These are phyloP conservation scores for Sarcophaga caerulescens DNA, from an alignment of 2,888 invertebrate genomes.

Conservation along the genomic window DNA sequence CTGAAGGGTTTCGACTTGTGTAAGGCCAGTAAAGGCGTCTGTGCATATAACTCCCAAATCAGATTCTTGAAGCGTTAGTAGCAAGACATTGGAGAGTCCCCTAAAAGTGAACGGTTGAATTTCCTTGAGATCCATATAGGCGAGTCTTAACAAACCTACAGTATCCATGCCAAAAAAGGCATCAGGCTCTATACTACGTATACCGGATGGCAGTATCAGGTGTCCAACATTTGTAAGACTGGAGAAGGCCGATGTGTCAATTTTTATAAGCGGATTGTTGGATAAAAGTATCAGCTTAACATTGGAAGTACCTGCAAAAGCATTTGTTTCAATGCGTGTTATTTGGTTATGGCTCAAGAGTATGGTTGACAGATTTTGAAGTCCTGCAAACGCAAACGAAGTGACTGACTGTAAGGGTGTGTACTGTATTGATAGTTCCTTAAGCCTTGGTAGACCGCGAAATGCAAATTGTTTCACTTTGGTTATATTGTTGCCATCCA, in stretches of 20 bases:
- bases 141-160: conserved; percentile 90
- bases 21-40: conserved; percentile 89
- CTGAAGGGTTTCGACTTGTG: conserved; percentile 87
- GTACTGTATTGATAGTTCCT: conserved; percentile 91
- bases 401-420: conserved; percentile 91
- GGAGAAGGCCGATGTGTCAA: conserved; percentile 92
- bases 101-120: conserved; percentile 88
- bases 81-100: conserved; percentile 88
- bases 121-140: conserved; percentile 91
- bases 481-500: conserved; percentile 94
- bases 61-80: conserved; percentile 90
- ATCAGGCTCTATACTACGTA: conserved; percentile 88
- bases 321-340: conserved; percentile 87
- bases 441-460: conserved; percentile 89
- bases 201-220: conserved; percentile 91
- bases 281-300: conserved; percentile 90
- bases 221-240: conserved; percentile 91
- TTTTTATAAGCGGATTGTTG: conserved; percentile 91
- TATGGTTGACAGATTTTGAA: conserved; percentile 90
- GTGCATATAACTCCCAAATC: conserved; percentile 89
- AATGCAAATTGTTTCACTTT: conserved; percentile 93
- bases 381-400: conserved; percentile 91
- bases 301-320: conserved; percentile 93
- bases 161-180: conserved; percentile 91
- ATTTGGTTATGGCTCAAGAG: conserved; percentile 88